Conservation (phyloP, 2,888 invertebrate genomes). For the Ceratothoa steindachneri region DNA sequence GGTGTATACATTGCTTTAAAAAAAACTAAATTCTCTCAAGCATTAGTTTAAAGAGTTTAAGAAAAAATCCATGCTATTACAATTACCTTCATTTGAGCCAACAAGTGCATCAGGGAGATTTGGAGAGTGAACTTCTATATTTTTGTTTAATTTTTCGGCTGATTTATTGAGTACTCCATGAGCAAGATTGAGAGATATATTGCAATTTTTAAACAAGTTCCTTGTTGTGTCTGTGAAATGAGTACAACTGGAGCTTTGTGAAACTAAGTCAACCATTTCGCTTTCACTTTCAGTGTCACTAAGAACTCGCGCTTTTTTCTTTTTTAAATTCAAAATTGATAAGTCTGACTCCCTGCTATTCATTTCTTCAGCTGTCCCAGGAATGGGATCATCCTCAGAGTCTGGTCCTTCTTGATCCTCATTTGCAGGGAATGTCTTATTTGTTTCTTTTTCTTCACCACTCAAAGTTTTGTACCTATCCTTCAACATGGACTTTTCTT, state of each 20-base stretch:
- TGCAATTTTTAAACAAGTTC: not conserved
- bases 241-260: too few species aligned
- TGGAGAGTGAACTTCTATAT: too few species aligned
- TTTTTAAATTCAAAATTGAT: too few species aligned
- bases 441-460: not conserved
- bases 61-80: too few species aligned
- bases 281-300: not conserved
- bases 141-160: too few species aligned
- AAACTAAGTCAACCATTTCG: not conserved
- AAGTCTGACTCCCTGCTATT: conserved; percentile 28
- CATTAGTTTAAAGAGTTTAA: too few species aligned
- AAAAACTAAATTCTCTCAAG: too few species aligned
- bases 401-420: not conserved
- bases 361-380: conserved; percentile 34
- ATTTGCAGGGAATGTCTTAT: not conserved
- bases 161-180: not conserved
- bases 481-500: not conserved
- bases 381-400: conserved; percentile 32
- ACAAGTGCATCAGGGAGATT: too few species aligned
- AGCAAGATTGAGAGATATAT: not conserved
- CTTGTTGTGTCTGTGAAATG: too few species aligned
- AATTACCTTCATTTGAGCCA: too few species aligned
- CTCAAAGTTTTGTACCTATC: not conserved
- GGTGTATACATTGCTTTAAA: too few species aligned
- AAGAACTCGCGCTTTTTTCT: not conserved